Evolutionary conservation across 1,140 invertebrate genomes (phyloP).

Genomic region (Platorchestia sp.): DNA sequence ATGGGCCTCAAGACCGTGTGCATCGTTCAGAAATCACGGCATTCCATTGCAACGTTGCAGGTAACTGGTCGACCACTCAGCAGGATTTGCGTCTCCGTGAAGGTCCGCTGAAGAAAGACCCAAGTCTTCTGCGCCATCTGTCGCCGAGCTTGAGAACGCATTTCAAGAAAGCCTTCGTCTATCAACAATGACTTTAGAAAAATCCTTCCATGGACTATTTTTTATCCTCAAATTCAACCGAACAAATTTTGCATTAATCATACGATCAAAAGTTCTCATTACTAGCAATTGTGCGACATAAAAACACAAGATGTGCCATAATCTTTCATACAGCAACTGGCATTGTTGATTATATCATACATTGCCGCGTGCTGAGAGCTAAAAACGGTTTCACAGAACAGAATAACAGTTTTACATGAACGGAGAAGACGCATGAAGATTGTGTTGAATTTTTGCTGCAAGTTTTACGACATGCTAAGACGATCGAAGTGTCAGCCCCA

Average conservation of each 20-base stretch:
- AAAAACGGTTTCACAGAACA: not conserved
- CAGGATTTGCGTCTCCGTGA: not conserved
- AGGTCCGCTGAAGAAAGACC: not conserved
- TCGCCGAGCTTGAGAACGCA: not conserved
- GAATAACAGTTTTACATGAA: not conserved
- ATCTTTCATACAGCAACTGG: not conserved
- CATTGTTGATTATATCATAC: not conserved
- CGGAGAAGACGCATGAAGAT: not conserved
- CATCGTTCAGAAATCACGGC: not conserved
- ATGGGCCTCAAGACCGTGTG: not conserved
- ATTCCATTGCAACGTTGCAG: not conserved
- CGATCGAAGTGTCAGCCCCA: not conserved
- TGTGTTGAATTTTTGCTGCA: not conserved
- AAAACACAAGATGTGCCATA: not conserved
- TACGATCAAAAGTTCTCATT: not conserved
- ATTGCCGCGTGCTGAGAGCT: not conserved
- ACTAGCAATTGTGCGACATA: not conserved
- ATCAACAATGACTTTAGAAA: not conserved
- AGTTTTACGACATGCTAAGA: not conserved
- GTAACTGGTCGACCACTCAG: not conserved
- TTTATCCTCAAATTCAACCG: not conserved
- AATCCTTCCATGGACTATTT: not conserved
- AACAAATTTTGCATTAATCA: not conserved
- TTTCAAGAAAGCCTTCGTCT: not conserved
- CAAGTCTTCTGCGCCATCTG: not conserved